Percentiles rank a stretch among this genome's conserved stretches.
Evolutionary conservation across 2,888 invertebrate genomes (phyloP).

Genomic region (Thereva nobilitata): DNA sequence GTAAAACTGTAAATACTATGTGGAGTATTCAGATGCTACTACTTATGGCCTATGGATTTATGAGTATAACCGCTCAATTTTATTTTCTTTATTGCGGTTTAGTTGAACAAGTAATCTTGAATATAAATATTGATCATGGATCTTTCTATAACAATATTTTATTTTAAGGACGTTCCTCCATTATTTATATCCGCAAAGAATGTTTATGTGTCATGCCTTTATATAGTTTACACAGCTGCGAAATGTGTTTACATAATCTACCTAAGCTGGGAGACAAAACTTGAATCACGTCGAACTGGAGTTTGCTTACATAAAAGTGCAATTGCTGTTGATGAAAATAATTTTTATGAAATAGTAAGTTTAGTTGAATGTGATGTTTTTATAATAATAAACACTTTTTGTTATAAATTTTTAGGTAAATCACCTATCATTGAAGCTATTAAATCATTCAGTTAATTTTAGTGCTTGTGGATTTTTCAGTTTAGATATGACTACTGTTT

Average conservation of each 20-base stretch:
- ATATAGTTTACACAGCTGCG: slow-evolving; percentile 53
- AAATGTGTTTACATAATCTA: slow-evolving; percentile 57
- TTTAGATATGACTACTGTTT: slow-evolving; percentile 58
- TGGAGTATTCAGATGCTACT: slow-evolving; percentile 57
- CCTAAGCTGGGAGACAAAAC: slow-evolving; percentile 57
- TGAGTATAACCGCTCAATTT: slow-evolving; percentile 57
- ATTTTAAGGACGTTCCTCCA: slow-evolving; percentile 49
- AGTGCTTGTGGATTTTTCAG: slow-evolving; percentile 59
- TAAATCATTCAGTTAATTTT: slow-evolving; percentile 57
- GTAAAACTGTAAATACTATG: slow-evolving; percentile 54
- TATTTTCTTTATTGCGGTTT: slow-evolving; percentile 57
- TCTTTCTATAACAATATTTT: slow-evolving; percentile 4
- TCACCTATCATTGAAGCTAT: slow-evolving; percentile 56
- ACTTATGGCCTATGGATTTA: slow-evolving; percentile 57
- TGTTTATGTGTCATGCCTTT: slow-evolving; percentile 51
- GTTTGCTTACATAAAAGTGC: slow-evolving; percentile 57
- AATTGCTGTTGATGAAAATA: slow-evolving; percentile 55
- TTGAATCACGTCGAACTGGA: slow-evolving; percentile 56
- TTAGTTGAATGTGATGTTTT: slow-evolving; percentile 11
- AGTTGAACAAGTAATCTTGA: slow-evolving; percentile 49
- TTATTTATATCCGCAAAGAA: slow-evolving; percentile 56
- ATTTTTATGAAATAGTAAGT: slow-evolving; percentile 55
- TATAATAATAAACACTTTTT: neutral
- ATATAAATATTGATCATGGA: neutral
- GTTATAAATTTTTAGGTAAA: slow-evolving; percentile 48